A percentile compares a stretch with the other conserved stretches of the same genome.
phyloP scores from a whole-genome alignment of 30 jellyfish, hydroid and myxozoan species.

The Turritopsis rubra region DNA sequence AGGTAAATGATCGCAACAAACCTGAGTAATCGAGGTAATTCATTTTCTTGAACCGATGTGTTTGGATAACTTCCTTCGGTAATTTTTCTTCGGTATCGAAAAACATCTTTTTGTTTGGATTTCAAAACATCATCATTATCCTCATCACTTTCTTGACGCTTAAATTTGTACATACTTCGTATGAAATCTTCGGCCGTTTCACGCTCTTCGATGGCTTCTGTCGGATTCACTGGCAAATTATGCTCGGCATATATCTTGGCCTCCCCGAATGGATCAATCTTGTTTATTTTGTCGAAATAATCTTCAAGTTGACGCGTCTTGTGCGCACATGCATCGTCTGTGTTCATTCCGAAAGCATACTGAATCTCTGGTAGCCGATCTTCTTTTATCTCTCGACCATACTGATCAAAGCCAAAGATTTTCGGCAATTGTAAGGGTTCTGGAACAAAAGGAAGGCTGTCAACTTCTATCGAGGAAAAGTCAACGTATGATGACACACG shows the following conservation, averaged over 20 bases:
- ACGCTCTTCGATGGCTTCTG: neutral
- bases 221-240: neutral
- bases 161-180: neutral
- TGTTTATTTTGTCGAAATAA: neutral
- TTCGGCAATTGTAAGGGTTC: neutral
- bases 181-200: constrained; percentile 3
- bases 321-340: neutral
- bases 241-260: neutral
- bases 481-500: neutral
- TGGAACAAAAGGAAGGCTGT: neutral
- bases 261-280: neutral
- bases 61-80: constrained; percentile 14
- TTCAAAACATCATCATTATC: neutral
- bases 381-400: neutral
- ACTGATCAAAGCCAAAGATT: neutral
- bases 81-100: neutral
- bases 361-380: neutral
- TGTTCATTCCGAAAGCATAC: neutral
- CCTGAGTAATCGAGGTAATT: constrained; percentile 4
- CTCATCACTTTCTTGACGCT: neutral
- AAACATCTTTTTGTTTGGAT: neutral
- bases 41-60: neutral
- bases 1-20: no score
- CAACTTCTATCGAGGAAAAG: neutral
- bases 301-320: neutral